Base-by-base conservation (phyloP, 2,113 vertebrate species). In the Anthoscopus minutus region DNA sequence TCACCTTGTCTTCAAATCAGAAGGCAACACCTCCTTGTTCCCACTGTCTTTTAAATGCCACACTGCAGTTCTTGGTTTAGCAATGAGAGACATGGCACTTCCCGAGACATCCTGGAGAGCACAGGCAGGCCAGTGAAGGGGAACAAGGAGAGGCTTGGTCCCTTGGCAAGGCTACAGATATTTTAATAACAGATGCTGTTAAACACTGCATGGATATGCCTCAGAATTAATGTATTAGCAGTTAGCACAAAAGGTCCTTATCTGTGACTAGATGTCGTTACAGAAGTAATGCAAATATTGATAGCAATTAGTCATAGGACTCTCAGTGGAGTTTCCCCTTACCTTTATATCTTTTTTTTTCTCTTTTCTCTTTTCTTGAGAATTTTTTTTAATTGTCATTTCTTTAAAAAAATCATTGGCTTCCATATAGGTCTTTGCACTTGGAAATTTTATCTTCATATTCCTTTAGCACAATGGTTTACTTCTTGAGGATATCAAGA, bases 211-310 rank as follows among this genome's bases (percentile, higher is more conserved):
- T 6, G 22, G 81, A 60, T 92, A 70, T 38, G 88, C 56, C 58
- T 93, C 64, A 47, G 58, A 95, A 94, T 86, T 60, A 88, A 81
- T 93, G 37, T 15, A 51, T 45, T 35, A 79, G 31, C 42, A 57
- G 45, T 50, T 58, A 71, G 48, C 48, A 85, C 57, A 82, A 87
- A 86, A 91, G 70, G 48, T 84, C 44, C 45, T 86, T 76, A 65
- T 82, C 60, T 13, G 6, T 23, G 42, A 74, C 17, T 38, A 51
- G 47, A 83, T 56, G 42, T 1, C 2, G 13, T 79, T 90, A 62
- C 24, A 76, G 73, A 94, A 74, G 71, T 47, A 86, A 90, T 77
- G 76, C 62, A 92, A 80, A 90, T 90, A 92, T 89, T 84, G 71
- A 62, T n/a, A 66, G 38, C 42, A 82, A 24, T 93, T 88, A 86